phyloP scores from a whole-genome alignment of 1,140 invertebrate genomes.

The Kradibia gibbosae region DNA sequence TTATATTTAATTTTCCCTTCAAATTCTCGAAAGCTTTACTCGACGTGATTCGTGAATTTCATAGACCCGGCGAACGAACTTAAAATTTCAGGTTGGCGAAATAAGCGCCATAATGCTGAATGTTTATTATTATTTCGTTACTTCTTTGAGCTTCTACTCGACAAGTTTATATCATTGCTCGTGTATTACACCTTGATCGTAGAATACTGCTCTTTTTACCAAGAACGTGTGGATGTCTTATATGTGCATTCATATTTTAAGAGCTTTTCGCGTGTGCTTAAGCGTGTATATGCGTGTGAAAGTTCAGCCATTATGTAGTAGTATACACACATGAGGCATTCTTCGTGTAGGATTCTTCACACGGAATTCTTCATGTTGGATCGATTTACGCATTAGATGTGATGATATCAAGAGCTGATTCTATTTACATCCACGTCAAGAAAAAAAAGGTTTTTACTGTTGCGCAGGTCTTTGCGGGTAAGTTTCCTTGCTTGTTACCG shows the following conservation, averaged over 20 bases:
- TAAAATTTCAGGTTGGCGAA: slow-evolving; percentile 1
- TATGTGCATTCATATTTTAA: no score
- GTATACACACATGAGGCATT: no score
- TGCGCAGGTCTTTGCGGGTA: not conserved
- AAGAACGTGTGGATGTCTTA: not conserved
- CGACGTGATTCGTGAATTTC: not conserved
- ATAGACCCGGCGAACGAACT: not conserved
- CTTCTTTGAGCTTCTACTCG: not conserved
- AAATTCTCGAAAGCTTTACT: not conserved
- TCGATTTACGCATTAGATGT: slow-evolving; percentile 33
- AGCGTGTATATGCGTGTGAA: not conserved
- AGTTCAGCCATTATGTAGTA: not conserved
- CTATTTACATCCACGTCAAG: slow-evolving; percentile 33
- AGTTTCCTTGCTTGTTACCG: not conserved
- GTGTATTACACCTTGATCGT: not conserved
- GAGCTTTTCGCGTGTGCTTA: no score
- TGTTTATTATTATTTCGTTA: slow-evolving; percentile 19
- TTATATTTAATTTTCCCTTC: slow-evolving; percentile 36
- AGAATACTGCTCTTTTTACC: not conserved
- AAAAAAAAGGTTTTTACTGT: not conserved
- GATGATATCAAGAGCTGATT: slow-evolving; percentile 8
- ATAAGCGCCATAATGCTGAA: not conserved
- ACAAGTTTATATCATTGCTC: not conserved
- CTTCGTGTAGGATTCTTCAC: not conserved
- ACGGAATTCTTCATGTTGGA: not conserved